Base-by-base conservation (phyloP, 2,113 vertebrate species). In the Lota lota region DNA sequence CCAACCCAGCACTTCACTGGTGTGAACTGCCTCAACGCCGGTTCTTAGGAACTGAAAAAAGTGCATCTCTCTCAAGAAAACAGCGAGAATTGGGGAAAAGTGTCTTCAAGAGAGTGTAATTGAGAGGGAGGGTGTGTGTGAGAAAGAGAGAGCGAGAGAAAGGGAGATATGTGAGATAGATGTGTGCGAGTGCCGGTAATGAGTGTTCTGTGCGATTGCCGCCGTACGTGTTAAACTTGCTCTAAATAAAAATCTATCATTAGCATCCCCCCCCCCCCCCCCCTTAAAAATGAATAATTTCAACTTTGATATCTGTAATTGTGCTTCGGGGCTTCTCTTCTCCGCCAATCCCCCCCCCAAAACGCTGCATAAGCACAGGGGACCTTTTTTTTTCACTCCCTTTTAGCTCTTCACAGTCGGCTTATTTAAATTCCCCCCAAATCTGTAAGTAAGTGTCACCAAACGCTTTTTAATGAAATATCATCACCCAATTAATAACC, bases 261-360 rank as follows among this genome's bases (percentile, higher is more conserved):
- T 86, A 79, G 82, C 83, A 84, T 87, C 85, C 84, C 76, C 64
- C 66, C 22, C 53, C 53, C 63, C 67, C 8, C 36, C 36, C 53
- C 61, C 67, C 72, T 85, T 87, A 87, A 79, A 87, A 87, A 74
- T 22, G 83, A 86, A 87, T 88, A 74, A 88, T 88, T 89, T 78
- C 68, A 87, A 79, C 86, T 88, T 89, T 89, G 85, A 87, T 87
- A 84, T 83, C 69, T 3, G 58, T 85, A 85, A 88, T 88, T 83
- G 83, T 81, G 72, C 85, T 88, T 83, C 80, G 84, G 81, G 85
- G 85, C 77, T 78, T 79, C 22, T 58, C 69, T 63, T 56, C 53
- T 56, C 53, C 18, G 47, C 74, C 72, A 40, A 3, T 0, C 51
- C 66, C 66, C 33, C 64, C 72, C 64, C 81, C 70, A 73, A 74